A percentile compares a stretch with the other conserved stretches of the same genome.
phyloP scores from a whole-genome alignment of 1,140 invertebrate genomes.

The Hyposmocoma kahamanoa region DNA sequence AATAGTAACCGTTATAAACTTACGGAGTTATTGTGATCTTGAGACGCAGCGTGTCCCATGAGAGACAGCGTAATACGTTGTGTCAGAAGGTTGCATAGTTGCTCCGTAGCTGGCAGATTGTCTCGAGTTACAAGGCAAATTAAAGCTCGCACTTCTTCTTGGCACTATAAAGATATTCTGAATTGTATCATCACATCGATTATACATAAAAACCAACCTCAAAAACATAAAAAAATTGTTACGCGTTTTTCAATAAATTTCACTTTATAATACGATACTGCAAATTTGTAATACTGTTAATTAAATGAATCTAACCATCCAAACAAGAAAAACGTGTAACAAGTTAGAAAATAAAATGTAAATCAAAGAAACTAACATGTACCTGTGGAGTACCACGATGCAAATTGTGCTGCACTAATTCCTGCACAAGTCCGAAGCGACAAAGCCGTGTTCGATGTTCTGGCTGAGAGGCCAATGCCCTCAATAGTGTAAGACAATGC shows the following conservation, averaged over 20 bases:
- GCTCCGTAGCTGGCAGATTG: conserved; percentile 89
- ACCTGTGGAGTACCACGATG: conserved; percentile 83
- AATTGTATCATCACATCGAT: too few species aligned
- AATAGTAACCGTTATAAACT: too few species aligned
- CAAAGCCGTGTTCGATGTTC: conserved; percentile 86
- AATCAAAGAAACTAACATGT: too few species aligned
- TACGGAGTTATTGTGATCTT: conserved; percentile 70
- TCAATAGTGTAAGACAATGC: conserved; percentile 93
- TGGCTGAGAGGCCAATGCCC: conserved; percentile 91
- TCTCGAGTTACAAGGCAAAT: conserved; percentile 93
- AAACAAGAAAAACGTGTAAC: too few species aligned
- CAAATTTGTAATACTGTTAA: too few species aligned
- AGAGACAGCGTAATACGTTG: conserved; percentile 86
- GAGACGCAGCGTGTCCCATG: conserved; percentile 78
- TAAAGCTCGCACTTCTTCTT: conserved; percentile 90
- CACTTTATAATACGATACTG: too few species aligned
- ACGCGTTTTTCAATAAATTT: too few species aligned
- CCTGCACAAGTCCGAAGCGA: conserved; percentile 90
- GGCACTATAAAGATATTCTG: conserved; percentile 75
- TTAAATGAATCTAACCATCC: too few species aligned
- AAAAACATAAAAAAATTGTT: too few species aligned
- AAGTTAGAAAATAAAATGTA: too few species aligned
- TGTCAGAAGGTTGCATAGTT: conserved; percentile 87
- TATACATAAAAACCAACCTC: too few species aligned
- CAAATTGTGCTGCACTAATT: conserved; percentile 93